Base-by-base conservation (phyloP, 2,888 invertebrate genomes). In the Ectobius pallidus region DNA sequence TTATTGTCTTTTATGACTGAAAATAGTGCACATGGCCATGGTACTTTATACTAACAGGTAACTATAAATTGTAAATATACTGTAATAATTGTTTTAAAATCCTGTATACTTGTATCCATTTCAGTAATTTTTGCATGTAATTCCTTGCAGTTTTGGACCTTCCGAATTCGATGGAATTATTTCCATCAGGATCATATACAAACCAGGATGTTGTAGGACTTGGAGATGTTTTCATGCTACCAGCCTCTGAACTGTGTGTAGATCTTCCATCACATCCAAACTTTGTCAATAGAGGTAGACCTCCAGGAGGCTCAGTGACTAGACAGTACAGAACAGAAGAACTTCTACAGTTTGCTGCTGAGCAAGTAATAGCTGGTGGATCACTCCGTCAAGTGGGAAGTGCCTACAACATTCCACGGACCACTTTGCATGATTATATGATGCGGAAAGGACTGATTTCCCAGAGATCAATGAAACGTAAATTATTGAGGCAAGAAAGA, bases 391-490 rank as follows among this genome's bases (percentile, higher is more conserved):
- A 25, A 34, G 73, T 70, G 32, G 70, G 58, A 20, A 44, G 67
- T 25, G 55, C 46, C 7, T 67, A 58, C 46, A 52, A 73, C 22
- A 68, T 73, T 7, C 70, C 73, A 4, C 63, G 73, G 46, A 65
- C 70, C 2, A 73, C 73, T 44, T 32, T 73, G 22, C 67, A 70
- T 58, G 30, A 68, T 20, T 73, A 70, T 62, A 67, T 70, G 67
- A 67, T 61, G 42, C 65, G 73, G 1, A 73, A 32, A n/a, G 32
- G 52, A 3, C 25, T 52, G 14, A 22, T 22, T 22, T 52, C 52
- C 25, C 25, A 52, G 52, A 20, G 52, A 3, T 18, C 52, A 22
- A 22, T 20, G 52, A 52, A 52, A 27, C 52, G 52, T 11, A 18
- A 25, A 9, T 22, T 52, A 25, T 52, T 52, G 25, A 52, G 25